Percentiles rank a stretch among this genome's conserved stretches.
Conservation (phyloP, 1,140 invertebrate species). For the Tachypleus tridentatus region DNA sequence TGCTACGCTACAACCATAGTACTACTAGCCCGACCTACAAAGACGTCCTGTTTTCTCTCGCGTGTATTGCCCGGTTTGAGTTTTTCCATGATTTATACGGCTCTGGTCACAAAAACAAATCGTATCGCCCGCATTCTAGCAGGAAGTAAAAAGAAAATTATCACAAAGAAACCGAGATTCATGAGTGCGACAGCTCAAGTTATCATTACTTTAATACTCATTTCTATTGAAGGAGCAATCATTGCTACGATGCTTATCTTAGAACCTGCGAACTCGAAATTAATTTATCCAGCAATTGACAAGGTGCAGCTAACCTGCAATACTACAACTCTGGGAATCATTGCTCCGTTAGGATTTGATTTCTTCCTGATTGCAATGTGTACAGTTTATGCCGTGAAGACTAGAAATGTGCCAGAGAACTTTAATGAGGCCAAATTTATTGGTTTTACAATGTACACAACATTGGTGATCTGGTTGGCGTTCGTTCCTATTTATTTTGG, state of each 20-base stretch:
- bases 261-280: constrained; percentile 50
- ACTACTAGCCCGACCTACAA: constrained; percentile 55
- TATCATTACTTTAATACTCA: constrained; percentile 49
- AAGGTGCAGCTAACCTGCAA: constrained; percentile 54
- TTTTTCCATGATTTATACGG: constrained; percentile 71
- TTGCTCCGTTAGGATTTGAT: constrained; percentile 65
- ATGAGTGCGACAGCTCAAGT: constrained; percentile 50
- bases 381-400: constrained; percentile 73
- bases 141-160: constrained; percentile 64
- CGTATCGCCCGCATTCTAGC: constrained; percentile 70
- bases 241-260: constrained; percentile 53
- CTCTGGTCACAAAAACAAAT: constrained; percentile 73
- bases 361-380: constrained; percentile 63
- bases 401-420: constrained; percentile 73
- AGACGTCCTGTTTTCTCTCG: constrained; percentile 50
- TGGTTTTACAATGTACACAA: constrained; percentile 77
- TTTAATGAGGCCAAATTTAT: constrained; percentile 78
- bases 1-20: constrained; percentile 49
- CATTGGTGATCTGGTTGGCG: constrained; percentile 77
- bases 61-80: constrained; percentile 58
- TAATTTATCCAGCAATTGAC: constrained; percentile 41
- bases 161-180: constrained; percentile 59
- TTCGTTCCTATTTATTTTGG: constrained; percentile 75
- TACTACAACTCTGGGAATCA: constrained; percentile 47
- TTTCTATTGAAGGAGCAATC: constrained; percentile 55